These are phyloP conservation scores for Polydrusus tereticollis DNA, from an alignment of 2,888 invertebrate genomes.

Conservation along the genomic window DNA sequence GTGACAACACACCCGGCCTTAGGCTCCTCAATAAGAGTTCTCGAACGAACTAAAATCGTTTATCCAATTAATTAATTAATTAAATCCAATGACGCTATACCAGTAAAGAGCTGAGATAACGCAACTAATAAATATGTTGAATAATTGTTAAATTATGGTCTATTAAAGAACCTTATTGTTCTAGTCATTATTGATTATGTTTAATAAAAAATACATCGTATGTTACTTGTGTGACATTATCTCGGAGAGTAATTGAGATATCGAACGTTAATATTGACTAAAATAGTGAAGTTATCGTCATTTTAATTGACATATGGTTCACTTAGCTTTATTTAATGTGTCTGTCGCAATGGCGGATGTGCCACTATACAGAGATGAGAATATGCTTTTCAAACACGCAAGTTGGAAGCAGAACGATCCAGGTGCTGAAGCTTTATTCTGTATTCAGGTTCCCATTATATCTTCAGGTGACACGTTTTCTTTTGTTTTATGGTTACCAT, in stretches of 20 bases:
- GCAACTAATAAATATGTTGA: constrained; percentile 11
- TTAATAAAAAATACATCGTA: constrained; percentile 29
- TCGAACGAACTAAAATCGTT: neutral
- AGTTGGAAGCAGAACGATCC: too few relatives aligned
- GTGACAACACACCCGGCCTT: too few relatives aligned
- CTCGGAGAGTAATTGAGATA: constrained; percentile 24
- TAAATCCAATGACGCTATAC: neutral
- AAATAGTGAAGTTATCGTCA: constrained; percentile 6
- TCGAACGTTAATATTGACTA: neutral
- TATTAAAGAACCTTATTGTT: constrained; percentile 12
- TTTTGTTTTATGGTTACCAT: too few relatives aligned
- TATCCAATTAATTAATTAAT: constrained; percentile 8
- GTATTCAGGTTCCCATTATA: too few relatives aligned
- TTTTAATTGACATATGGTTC: constrained; percentile 19
- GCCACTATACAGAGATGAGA: too few relatives aligned
- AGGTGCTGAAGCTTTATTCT: too few relatives aligned
- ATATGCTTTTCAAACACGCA: too few relatives aligned
- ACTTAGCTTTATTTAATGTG: constrained; percentile 19
- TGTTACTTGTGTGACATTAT: constrained; percentile 29
- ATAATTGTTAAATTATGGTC: constrained; percentile 33
- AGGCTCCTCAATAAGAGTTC: too few relatives aligned
- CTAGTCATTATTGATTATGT: constrained; percentile 1
- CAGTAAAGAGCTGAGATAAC: constrained; percentile 5
- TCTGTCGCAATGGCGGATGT: constrained; percentile 14
- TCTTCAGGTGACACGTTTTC: too few relatives aligned